phyloP scores from a whole-genome alignment of 1,140 invertebrate genomes.

The Andricus grossulariae region DNA sequence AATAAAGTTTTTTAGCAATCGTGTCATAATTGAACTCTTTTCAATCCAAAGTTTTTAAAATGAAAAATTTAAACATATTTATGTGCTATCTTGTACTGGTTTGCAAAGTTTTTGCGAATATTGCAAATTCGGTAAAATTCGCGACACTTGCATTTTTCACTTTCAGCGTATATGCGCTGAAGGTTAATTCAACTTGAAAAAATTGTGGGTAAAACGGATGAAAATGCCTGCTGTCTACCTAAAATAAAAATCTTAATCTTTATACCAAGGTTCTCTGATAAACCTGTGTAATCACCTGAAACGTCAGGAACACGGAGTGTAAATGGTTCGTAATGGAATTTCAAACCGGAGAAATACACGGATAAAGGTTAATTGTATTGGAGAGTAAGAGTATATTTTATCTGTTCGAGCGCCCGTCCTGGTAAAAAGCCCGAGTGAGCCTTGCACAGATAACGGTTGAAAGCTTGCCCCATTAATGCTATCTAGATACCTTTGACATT shows the following conservation, averaged over 20 bases:
- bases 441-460: conserved; percentile 69
- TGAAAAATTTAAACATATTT: no score
- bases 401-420: conserved; percentile 61
- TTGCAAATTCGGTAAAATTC: no score
- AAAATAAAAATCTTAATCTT: conserved; percentile 17
- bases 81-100: no score
- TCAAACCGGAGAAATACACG: conserved; percentile 65
- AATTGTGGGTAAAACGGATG: not conserved
- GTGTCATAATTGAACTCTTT: no score
- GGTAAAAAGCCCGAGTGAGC: conserved; percentile 67
- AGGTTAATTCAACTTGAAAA: not conserved
- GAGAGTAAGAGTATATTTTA: conserved; percentile 65
- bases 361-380: conserved; percentile 71
- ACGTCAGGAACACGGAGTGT: conserved; percentile 47
- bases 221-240: not conserved
- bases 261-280: conserved; percentile 18
- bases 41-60: no score
- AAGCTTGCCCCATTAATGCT: conserved; percentile 72
- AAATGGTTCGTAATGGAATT: conserved; percentile 71
- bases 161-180: no score
- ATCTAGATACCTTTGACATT: conserved; percentile 68
- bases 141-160: no score
- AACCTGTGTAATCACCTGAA: conserved; percentile 29
- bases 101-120: no score
- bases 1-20: no score